Conservation (phyloP, 1,140 invertebrate genomes). For the Acromyrmex heyeri region DNA sequence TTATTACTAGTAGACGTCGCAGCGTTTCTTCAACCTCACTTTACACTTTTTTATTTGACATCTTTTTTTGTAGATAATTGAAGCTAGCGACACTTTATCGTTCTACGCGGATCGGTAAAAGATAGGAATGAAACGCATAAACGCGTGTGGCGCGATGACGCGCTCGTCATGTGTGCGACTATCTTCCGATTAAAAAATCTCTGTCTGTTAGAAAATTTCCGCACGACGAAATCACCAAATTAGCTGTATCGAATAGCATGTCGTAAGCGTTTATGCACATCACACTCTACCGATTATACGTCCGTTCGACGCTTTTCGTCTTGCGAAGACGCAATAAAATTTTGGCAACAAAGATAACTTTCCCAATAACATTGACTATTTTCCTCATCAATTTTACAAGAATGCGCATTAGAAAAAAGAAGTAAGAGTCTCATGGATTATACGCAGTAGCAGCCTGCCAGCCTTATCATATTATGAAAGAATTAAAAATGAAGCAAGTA, state of each 20-base stretch:
- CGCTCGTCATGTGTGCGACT: not conserved
- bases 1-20: constrained; percentile 8
- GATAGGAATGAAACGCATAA: constrained; percentile 11
- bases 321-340: constrained; percentile 35
- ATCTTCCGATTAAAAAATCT: constrained; percentile 11
- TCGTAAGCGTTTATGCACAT: not conserved
- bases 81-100: not conserved
- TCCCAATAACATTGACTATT: not conserved
- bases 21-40: constrained; percentile 13
- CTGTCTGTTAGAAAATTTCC: not conserved
- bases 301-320: not conserved
- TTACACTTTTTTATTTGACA: constrained; percentile 48
- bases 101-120: not conserved
- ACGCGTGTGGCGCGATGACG: not conserved
- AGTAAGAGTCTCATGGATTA: not conserved
- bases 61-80: constrained; percentile 22
- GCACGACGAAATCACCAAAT: not conserved
- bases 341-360: constrained; percentile 1
- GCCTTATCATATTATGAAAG: not conserved
- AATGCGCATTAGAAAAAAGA: not conserved
- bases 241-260: not conserved
- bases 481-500: not conserved
- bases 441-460: not conserved
- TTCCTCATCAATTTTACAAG: constrained; percentile 11
- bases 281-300: not conserved